Base-by-base conservation (phyloP, 2,888 invertebrate species). In the Erebia ligea region DNA sequence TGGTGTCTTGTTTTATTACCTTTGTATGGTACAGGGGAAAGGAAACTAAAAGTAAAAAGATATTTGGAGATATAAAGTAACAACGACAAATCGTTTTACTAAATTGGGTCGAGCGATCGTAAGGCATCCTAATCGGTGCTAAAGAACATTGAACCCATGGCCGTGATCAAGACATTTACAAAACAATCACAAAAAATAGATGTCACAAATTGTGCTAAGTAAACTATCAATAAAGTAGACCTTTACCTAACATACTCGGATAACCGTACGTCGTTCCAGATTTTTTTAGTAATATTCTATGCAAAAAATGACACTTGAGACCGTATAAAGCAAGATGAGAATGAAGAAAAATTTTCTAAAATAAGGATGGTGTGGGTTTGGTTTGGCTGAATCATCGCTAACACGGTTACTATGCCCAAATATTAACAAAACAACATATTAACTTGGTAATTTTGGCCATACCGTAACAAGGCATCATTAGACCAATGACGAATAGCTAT, bases 331-430 rank as follows among this genome's bases (percentile, higher is more conserved):
- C 42, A 50, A 59, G 69, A 73, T 63, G 71, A 70, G 61, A 68
- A 68, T 73, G 65, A 68, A 61, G 66, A 73, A 74, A 75, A 75
- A 75, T 72, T 21, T 70, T 67, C 52, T 64, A 57, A 72, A 66
- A 67, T 77, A 82, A 80, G 78, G 78, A 79, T 75, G 75, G 74
- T 69, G 87, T 87, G 84, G 88, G 88, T 76, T 86, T 78, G 72
- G 78, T 76, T 81, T 59, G 66, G 77, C 76, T 90, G 89, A 90
- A 79, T 90, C 91, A 91, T 81, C 76, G 72, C 59, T 80, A 83
- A 81, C 84, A 84, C 80, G 79, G 82, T 85, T 82, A 77, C 76
- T 79, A 79, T 84, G 81, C 77, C 87, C 85, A 87, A 88, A 89
- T 84, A 84, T 82, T 80, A 82, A 80, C 75, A 77, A 73, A 77